Evolutionary conservation across 2,888 invertebrate species (phyloP).

Genomic region (Venusia cambrica): DNA sequence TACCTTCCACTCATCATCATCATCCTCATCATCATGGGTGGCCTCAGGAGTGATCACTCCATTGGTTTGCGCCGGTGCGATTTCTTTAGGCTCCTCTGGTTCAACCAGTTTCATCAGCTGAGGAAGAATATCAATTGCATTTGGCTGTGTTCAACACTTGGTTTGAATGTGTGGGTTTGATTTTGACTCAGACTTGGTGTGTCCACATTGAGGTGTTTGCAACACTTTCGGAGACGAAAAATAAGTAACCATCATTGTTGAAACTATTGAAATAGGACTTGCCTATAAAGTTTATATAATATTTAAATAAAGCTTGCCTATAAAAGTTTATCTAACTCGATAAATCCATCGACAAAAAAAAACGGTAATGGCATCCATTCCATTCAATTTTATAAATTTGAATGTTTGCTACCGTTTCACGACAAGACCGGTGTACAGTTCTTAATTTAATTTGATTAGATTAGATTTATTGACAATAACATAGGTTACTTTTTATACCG

Average conservation of each 20-base stretch:
- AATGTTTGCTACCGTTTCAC: neutral
- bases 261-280: too few species aligned
- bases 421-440: too few species aligned
- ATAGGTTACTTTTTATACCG: too few species aligned
- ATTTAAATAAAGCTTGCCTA: too few species aligned
- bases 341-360: too few species aligned
- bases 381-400: neutral
- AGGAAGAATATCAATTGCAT: too few species aligned
- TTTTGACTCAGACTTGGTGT: constrained; percentile 8
- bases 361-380: too few species aligned
- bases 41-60: constrained; percentile 64
- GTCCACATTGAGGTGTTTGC: constrained; percentile 11
- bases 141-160: too few species aligned
- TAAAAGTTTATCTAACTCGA: too few species aligned
- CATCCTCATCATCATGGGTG: constrained; percentile 67
- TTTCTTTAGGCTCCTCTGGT: constrained; percentile 71
- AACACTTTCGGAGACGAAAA: constrained; percentile 19
- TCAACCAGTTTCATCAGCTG: constrained; percentile 83
- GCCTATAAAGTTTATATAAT: too few species aligned
- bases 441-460: too few species aligned
- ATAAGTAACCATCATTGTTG: constrained; percentile 18
- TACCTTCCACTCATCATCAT: constrained; percentile 86
- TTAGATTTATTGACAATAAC: too few species aligned
- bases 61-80: constrained; percentile 52
- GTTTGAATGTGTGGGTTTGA: neutral